These are phyloP conservation scores for Pholis gunnellus DNA, from an alignment of 2,113 vertebrate genomes.

Conservation along the genomic window DNA sequence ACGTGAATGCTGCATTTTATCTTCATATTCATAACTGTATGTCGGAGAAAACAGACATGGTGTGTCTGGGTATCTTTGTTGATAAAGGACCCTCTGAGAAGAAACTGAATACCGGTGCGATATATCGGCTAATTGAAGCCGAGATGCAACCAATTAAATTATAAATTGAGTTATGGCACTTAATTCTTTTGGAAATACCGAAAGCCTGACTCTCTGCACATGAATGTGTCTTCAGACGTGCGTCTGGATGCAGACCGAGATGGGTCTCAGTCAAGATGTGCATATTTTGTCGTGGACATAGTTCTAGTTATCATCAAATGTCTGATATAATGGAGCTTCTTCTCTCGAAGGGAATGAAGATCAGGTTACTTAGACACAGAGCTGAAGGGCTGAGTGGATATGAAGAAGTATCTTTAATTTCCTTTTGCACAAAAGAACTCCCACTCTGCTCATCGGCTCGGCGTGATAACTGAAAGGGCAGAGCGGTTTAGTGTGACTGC, in stretches of 20 bases:
- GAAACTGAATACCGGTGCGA: conserved; percentile 1
- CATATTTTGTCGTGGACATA: conserved; percentile 17
- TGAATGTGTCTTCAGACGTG: conserved; percentile 67
- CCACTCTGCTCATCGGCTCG: background rate
- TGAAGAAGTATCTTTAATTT: background rate
- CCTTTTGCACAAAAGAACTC: background rate
- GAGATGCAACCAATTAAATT: conserved; percentile 77
- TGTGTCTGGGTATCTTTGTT: conserved; percentile 38
- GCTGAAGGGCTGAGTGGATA: background rate
- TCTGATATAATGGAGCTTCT: conserved; percentile 8
- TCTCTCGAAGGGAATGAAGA: background rate
- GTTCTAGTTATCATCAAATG: background rate
- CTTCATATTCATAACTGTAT: conserved; percentile 3
- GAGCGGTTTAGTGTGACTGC: background rate
- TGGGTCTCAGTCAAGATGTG: background rate
- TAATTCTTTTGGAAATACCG: conserved; percentile 73
- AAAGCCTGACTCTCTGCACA: conserved; percentile 68
- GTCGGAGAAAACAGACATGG: conserved; percentile 21
- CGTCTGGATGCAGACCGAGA: background rate
- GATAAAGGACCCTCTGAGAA: conserved; percentile 22
- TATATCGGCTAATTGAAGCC: conserved; percentile 68
- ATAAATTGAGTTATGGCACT: conserved; percentile 78
- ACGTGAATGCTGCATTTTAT: conserved; percentile 8
- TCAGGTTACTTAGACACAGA: background rate
- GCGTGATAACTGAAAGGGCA: background rate